Evolutionary conservation across 2,113 vertebrate genomes (phyloP), one percentile per base, ranked within the genome.

Genomic region (Fulica atra): DNA sequence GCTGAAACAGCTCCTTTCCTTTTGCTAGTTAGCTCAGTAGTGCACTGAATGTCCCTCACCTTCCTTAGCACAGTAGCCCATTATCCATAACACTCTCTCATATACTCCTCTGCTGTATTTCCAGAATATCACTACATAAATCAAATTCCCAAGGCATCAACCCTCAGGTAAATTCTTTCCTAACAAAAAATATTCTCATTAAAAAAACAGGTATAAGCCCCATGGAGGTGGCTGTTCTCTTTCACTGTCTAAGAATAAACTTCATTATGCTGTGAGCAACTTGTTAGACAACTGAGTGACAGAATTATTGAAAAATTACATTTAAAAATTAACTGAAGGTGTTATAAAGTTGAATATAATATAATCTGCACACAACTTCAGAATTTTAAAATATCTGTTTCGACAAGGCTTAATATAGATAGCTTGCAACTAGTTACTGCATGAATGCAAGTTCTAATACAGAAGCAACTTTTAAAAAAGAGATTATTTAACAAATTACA

Each of bases 241-340:
- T 91, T 89, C 40, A 54, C 28, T 44, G 53, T 56, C 83, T 90
- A 83, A 91, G 63, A 96, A 93, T 72, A 91, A 88, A 82, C 35
- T 64, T 86, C 65, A 86, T 92, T 89, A 65, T 73, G 61, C 64
- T n/a, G 26, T 76, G 57, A 96, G 29, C 68, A 87, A 87, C 53
- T 85, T 96, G 63, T 93, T 96, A 89, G 85, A 87, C 53, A 97
- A 92, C 68, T 63, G 42, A 40, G 29, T 95, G 95, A 93, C 72
- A 96, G 63, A 92, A 94, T 72, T 85, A 83, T 36, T 83, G 81
- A 73, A 86, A 92, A 46, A 94, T 74, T 71, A 90, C 35, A 92
- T 81, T 94, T 92, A 42, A 91, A 91, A 91, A 87, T 89, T 95
- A 96, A 33, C 64, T 88, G 91, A 88, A 89, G 15, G 16, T 70